These are phyloP conservation scores for Tonatia bakeri DNA, from an alignment of 2,113 vertebrate genomes.

Conservation along the genomic window DNA sequence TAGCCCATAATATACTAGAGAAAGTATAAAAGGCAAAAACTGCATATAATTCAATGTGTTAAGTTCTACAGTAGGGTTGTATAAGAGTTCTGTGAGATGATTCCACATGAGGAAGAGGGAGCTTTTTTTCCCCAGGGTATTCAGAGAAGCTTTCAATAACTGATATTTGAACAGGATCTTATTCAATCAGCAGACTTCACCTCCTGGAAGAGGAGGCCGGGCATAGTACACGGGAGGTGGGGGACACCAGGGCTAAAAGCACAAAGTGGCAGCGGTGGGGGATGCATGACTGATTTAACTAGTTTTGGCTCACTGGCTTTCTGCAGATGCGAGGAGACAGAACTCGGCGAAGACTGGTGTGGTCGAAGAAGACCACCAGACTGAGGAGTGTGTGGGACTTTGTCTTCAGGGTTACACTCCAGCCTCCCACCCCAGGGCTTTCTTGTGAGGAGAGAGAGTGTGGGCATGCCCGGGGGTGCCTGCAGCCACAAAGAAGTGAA, in stretches of 20 bases:
- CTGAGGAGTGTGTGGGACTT: not conserved
- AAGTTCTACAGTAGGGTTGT: not conserved
- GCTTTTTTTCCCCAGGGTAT: not conserved
- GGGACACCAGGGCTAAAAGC: not conserved
- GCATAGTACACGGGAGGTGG: not conserved
- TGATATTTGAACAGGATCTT: not conserved
- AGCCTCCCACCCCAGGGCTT: not conserved
- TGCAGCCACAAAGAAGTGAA: not conserved
- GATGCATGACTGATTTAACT: not conserved
- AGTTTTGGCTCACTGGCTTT: not conserved
- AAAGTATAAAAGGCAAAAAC: not conserved
- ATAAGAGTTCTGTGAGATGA: not conserved
- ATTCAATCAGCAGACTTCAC: not conserved
- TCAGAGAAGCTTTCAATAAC: not conserved
- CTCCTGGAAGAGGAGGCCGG: not conserved
- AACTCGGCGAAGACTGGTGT: not conserved
- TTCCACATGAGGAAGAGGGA: not conserved
- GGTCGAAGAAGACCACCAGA: not conserved
- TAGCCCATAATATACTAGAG: not conserved
- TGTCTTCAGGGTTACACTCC: not conserved
- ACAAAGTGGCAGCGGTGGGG: not conserved
- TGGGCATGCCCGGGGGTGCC: not conserved
- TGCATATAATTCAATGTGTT: not conserved
- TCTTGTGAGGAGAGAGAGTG: not conserved
- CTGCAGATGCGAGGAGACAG: not conserved